Evolutionary conservation across 2,113 vertebrate species (phyloP).

Genomic region (Istiophorus platypterus): DNA sequence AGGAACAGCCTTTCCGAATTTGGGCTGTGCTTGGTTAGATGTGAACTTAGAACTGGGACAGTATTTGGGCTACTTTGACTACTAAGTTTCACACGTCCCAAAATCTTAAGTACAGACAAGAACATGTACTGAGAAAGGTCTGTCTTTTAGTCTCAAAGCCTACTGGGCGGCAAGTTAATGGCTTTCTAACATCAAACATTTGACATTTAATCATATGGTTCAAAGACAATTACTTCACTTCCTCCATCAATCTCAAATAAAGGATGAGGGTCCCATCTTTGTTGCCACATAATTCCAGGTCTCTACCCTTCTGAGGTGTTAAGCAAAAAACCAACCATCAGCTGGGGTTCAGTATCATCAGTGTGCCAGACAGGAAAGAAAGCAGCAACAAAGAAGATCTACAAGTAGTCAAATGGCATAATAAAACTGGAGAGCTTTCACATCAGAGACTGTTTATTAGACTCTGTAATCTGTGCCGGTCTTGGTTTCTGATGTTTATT

Average conservation of each 20-base stretch:
- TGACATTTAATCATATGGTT: background rate
- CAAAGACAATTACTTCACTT: background rate
- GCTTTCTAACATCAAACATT: background rate
- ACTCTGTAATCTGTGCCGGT: background rate
- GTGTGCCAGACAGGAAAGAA: background rate
- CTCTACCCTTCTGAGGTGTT: background rate
- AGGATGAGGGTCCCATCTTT: background rate
- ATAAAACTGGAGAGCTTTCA: background rate
- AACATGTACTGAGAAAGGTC: background rate
- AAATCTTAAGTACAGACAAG: background rate
- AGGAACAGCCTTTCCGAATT: too few species aligned
- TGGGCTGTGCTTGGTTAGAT: too few species aligned
- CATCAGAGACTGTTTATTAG: background rate
- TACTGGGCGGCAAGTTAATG: background rate
- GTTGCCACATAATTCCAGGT: background rate
- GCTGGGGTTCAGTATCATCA: background rate
- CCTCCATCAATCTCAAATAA: too few species aligned
- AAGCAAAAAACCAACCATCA: background rate
- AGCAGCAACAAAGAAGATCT: background rate
- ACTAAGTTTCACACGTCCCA: background rate
- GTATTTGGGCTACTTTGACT: background rate
- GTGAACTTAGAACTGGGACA: too few species aligned
- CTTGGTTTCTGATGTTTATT: conserved; percentile 10
- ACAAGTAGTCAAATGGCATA: background rate
- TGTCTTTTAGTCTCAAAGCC: background rate